Evolutionary conservation across 1,140 invertebrate genomes (phyloP), one percentile per base, ranked within the genome.

Genomic region (Papilio dardanus): DNA sequence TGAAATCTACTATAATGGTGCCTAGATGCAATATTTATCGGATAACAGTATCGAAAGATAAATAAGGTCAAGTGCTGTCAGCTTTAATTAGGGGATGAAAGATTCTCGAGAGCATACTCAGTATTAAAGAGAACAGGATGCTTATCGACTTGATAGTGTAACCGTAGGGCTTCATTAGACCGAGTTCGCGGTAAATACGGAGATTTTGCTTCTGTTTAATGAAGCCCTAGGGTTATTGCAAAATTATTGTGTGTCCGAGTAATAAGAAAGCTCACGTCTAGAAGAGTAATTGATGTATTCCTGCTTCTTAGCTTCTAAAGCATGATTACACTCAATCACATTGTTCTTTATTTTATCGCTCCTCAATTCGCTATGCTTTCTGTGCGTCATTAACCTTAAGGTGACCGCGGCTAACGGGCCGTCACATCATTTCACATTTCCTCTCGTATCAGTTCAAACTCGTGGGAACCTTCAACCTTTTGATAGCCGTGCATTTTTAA

Each of bases 401-500:
- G 58, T 66, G 81, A 83, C 83, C 81, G 80, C 81, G 80, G 74
- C 71, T 83, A 85, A 86, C 85, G 83, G 83, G 76, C 62, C 71
- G 71, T 76, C 79, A 81, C 79, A 78, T 81, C 76, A 81, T 84
- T 82, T 79, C 78, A 79, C 79, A 82, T 82, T 80, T 81, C 83
- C 79, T 81, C 77, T 79, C 79, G 80, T 78, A 78, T 80, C 83
- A 81, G 79, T 77, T 76, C 81, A 77, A 82, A 84, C 78, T 67
- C 83, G 84, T 86, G 84, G 83, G 83, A 86, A 86, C 80, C 78
- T 75, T 77, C 79, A 79, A 81, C 81, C 12, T 40, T 69, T 42
- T 69, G 50, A 46, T 50, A 40, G 21, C 37, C 37, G 40, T 46
- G 24, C 74, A 24, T 62, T 62, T 58, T 62, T 74, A 74, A 74